Evolutionary conservation across 1,140 invertebrate genomes (phyloP).

Genomic region (Drosophila bipectinata): DNA sequence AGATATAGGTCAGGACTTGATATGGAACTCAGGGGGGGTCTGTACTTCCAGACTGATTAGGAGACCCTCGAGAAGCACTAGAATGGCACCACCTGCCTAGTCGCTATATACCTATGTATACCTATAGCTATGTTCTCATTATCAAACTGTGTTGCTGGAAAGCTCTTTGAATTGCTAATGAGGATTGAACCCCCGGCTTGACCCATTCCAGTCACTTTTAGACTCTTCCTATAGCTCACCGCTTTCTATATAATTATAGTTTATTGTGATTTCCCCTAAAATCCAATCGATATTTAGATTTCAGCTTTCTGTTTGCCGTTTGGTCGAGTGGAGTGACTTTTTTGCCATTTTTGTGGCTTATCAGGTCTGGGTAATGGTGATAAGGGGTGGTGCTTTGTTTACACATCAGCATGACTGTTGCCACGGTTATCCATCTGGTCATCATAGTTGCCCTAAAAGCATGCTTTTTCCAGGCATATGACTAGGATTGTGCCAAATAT

Average conservation of each 20-base stretch:
- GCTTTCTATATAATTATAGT: slow-evolving; percentile 43
- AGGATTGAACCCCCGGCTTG: slow-evolving; percentile 43
- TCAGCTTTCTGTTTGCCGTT: slow-evolving; percentile 15
- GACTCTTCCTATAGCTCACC: slow-evolving; percentile 6
- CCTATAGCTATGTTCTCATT: slow-evolving; percentile 7
- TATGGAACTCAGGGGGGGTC: too few species aligned
- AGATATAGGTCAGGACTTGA: slow-evolving; percentile 8
- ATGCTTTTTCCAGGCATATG: too few species aligned
- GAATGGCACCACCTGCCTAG: slow-evolving; percentile 23
- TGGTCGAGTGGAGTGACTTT: neutral
- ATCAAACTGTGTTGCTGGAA: slow-evolving; percentile 13
- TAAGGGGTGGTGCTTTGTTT: slow-evolving; percentile 32
- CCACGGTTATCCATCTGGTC: too few species aligned
- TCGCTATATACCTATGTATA: neutral
- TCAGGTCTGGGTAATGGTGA: slow-evolving; percentile 15
- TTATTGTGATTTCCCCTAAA: slow-evolving; percentile 22
- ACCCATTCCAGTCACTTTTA: slow-evolving; percentile 31
- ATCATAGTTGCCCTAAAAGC: slow-evolving; percentile 2
- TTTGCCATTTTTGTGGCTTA: slow-evolving; percentile 8
- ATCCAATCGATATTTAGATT: slow-evolving; percentile 37
- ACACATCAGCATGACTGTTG: slow-evolving; percentile 45
- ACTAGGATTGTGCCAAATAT: too few species aligned
- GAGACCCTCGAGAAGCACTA: slow-evolving; percentile 5
- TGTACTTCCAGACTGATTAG: slow-evolving; percentile 1
- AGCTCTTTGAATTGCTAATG: slow-evolving; percentile 62